Conservation (phyloP, 2,888 invertebrate genomes). For the Xanthorhoe spadicearia region DNA sequence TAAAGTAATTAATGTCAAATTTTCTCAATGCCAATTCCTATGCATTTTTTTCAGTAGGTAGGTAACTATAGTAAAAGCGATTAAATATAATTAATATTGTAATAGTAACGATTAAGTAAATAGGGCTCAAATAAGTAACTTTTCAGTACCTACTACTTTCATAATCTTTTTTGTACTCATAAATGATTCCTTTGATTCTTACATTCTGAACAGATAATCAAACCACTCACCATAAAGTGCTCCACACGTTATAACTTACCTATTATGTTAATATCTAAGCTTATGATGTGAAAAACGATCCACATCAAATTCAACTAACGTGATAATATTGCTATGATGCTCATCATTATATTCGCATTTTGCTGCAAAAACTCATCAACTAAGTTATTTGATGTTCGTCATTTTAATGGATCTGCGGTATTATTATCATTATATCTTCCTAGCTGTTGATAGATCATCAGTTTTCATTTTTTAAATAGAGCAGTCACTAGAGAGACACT, state of each 20-base stretch:
- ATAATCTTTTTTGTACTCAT: too few relatives aligned
- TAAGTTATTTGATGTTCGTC: constrained; percentile 24
- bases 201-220: too few relatives aligned
- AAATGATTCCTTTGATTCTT: too few relatives aligned
- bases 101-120: too few relatives aligned
- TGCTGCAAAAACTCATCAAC: constrained; percentile 40
- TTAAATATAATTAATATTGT: too few relatives aligned
- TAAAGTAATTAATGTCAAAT: too few relatives aligned
- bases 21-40: too few relatives aligned
- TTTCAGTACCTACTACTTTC: neutral
- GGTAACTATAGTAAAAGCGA: too few relatives aligned
- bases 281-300: neutral
- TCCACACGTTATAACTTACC: neutral
- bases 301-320: constrained; percentile 9
- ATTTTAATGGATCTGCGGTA: constrained; percentile 10
- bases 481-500: too few relatives aligned
- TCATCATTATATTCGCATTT: constrained; percentile 59
- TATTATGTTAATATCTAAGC: neutral
- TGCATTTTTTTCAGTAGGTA: too few relatives aligned
- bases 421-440: constrained; percentile 8
- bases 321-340: constrained; percentile 28
- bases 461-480: neutral
- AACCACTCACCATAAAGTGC: too few relatives aligned
- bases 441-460: neutral
- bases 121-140: too few relatives aligned